Base-by-base conservation (phyloP, 2,113 vertebrate species). In the Neolamprologus brichardi region DNA sequence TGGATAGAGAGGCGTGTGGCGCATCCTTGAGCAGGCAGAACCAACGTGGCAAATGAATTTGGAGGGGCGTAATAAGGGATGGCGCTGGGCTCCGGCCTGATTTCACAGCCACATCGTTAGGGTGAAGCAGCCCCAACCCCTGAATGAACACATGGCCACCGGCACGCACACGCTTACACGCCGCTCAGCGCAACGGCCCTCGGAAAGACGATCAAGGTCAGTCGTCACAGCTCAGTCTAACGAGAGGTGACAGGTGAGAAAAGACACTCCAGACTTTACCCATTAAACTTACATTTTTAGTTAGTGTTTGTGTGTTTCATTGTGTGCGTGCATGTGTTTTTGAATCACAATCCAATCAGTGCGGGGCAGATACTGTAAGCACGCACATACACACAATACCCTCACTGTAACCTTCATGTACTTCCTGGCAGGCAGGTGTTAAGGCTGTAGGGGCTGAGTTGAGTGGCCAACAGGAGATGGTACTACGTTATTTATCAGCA, bases 81-180 rank as follows among this genome's bases (percentile, higher is more conserved):
- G 92, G 96, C 92, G 70, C 93, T 93, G 92, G 90, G 94, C 95
- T 93, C 89, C 82, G 84, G 93, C 93, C 96, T 89, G 93, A 96
- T 96, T 97, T 96, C 96, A 97, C 96, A 96, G 96, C 93, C 92
- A 89, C 95, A 96, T 96, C 95, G 95, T 96, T 96, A 95, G 93
- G 95, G 94, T 87, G 91, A 95, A 94, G 93, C 94, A 84, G 92
- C 89, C 92, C 88, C 84, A n/a, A 90, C 91, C 85, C 88, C 78
- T 14, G 54, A 84, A 87, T 85, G 72, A 88, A 91, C 82, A 81
- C 81, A 86, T 49, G 9, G 41, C 13, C 44, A 51, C 39, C 4
- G 8, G 67, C 39, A 13, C 8, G 1, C 84, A 87, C 87, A 80
- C 80, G 85, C 84, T 88, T 83, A 83, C 77, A 84, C 83, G 83